Evolutionary conservation across 1,140 invertebrate genomes (phyloP).

Genomic region (Chlorops oryzae): DNA sequence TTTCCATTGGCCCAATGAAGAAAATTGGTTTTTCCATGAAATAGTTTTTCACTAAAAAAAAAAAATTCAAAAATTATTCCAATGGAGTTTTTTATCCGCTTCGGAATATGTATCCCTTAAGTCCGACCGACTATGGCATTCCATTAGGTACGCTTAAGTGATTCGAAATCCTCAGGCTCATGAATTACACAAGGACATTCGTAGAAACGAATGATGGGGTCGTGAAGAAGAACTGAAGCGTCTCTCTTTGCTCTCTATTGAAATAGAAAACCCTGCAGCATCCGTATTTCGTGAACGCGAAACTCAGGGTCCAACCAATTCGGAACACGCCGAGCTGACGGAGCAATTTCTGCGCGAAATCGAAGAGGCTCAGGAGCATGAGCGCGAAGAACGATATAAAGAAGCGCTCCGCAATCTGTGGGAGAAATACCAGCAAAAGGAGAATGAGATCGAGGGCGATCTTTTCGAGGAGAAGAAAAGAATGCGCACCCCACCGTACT

Average conservation of each 20-base stretch:
- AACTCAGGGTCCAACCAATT: slow-evolving; percentile 11
- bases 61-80: too few species aligned
- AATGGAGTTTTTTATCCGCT: too few species aligned
- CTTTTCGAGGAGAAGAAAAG: slow-evolving; percentile 50
- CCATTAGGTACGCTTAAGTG: too few species aligned
- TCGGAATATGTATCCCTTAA: too few species aligned
- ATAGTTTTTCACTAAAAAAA: too few species aligned
- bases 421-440: slow-evolving; percentile 55
- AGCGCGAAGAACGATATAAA: slow-evolving; percentile 51
- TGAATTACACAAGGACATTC: too few species aligned
- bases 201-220: too few species aligned
- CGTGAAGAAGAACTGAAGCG: neutral
- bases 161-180: too few species aligned
- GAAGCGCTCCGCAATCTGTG: slow-evolving; percentile 54
- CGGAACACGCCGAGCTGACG: slow-evolving; percentile 53
- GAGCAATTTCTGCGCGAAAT: slow-evolving; percentile 54
- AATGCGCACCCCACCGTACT: slow-evolving; percentile 51
- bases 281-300: slow-evolving; percentile 42
- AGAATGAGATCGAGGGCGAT: slow-evolving; percentile 42
- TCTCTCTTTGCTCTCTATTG: too few species aligned
- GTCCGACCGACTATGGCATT: too few species aligned
- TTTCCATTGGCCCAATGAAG: too few species aligned
- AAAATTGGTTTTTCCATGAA: too few species aligned
- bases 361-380: slow-evolving; percentile 46
- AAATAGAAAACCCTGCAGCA: neutral